phyloP scores from a whole-genome alignment of 2,113 vertebrate genomes.

The Prunella fulvescens region DNA sequence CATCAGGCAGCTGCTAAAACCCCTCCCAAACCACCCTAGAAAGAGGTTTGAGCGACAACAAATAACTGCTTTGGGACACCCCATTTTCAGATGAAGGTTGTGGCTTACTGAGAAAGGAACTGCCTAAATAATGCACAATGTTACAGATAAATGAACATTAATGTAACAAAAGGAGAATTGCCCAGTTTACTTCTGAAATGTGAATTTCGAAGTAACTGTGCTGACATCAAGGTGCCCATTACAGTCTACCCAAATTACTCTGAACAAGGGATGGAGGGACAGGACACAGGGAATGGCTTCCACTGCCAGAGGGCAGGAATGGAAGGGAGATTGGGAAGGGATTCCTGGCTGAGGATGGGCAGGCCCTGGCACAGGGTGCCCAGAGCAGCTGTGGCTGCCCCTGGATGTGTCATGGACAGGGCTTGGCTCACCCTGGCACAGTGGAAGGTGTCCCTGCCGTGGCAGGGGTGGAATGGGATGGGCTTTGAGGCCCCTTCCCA shows the following conservation, averaged over 20 bases:
- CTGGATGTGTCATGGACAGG: not conserved
- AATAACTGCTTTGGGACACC: not conserved
- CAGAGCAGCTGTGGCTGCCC: not conserved
- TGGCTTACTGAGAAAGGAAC: not conserved
- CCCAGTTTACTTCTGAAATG: not conserved
- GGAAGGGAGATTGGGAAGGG: rapidly evolving
- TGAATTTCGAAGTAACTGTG: not conserved
- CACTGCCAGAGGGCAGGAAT: not conserved
- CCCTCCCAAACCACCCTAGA: not conserved
- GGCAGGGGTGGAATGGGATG: not conserved
- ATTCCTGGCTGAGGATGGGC: not conserved
- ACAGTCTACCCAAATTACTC: rapidly evolving
- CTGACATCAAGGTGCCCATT: not conserved
- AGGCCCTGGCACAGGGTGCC: rapidly evolving
- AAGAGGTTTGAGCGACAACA: not conserved
- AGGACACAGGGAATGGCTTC: not conserved
- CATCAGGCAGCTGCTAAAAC: rapidly evolving
- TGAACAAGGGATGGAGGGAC: not conserved
- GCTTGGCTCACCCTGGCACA: not conserved
- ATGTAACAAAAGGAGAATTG: rapidly evolving
- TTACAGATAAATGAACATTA: not conserved
- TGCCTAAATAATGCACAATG: not conserved
- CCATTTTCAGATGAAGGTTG: rapidly evolving
- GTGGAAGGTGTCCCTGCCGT: not conserved
- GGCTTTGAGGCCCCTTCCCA: not conserved